Evolutionary conservation across 2,888 invertebrate genomes (phyloP), one percentile per base, ranked within the genome.

Genomic region (Maniola hyperantus): DNA sequence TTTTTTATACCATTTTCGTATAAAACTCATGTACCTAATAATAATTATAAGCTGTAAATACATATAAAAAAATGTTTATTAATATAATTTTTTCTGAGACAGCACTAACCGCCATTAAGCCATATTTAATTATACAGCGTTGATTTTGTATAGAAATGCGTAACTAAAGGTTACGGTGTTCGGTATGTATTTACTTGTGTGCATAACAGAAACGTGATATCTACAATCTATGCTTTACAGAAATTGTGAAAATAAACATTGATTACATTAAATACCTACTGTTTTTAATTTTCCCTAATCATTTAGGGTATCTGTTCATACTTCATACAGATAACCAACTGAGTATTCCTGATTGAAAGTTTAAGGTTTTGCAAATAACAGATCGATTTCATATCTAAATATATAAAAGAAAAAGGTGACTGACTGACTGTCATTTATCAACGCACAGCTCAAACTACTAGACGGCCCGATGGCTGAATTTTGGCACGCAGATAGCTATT

Each of bases 1-100:
- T 91, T 91, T n/a, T 92, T 92, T 91, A 90, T 92, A 92, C 92
- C 84, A 87, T 89, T 91, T 92, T 91, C 91, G 88, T 91, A 92
- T 81, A 81, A 89, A 90, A 89, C 88, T 91, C 88, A 82, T 91
- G 90, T 92, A 91, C 89, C 91, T 91, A 88, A 87, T 87, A 85
- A 84, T 84, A 83, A 79, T 85, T 83, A 82, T 83, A 89, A 90
- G 83, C 81, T 92, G 91, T 91, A 91, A 91, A 91, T 84, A 83
- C 60, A 59, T 63, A 79, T 39, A 77, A 74, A 50, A 63, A 81
- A 88, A 88, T 85, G 84, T 87, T 57, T 57, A 57, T 87, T 88
- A 89, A 87, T 88, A 86, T 88, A 87, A 87, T 85, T 89, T 83
- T 87, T 90, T 51, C 90, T 87, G 89, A 88, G 83, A 89, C 80